Evolutionary conservation across 2,888 invertebrate species (phyloP).

Genomic region (Eubasilissa splendida): DNA sequence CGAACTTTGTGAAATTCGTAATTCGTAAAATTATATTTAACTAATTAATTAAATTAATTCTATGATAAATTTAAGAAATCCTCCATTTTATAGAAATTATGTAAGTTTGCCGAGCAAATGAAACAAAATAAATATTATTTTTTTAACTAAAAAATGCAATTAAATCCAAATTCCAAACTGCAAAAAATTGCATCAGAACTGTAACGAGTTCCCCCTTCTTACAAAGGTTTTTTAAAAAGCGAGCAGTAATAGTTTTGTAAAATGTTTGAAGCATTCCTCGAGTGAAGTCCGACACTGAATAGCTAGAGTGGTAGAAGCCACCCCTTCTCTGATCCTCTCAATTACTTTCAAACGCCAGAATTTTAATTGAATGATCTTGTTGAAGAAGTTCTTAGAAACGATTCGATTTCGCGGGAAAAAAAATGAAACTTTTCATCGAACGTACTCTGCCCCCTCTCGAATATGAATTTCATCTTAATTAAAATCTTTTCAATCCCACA

Average conservation of each 20-base stretch:
- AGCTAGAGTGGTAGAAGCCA: background rate
- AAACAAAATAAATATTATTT: too few relatives aligned
- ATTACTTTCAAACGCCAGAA: conserved; percentile 30
- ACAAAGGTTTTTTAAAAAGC: too few relatives aligned
- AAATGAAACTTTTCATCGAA: conserved; percentile 32
- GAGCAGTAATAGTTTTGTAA: too few relatives aligned
- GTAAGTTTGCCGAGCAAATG: too few relatives aligned
- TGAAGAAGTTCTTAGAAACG: conserved; percentile 7
- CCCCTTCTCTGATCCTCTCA: conserved; percentile 11
- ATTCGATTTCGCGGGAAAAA: conserved; percentile 1
- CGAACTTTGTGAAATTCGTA: too few relatives aligned
- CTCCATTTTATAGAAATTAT: too few relatives aligned
- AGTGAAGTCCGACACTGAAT: conserved; percentile 7
- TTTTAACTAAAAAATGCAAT: background rate
- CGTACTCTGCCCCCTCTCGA: background rate
- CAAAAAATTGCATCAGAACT: too few relatives aligned
- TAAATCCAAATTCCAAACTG: too few relatives aligned
- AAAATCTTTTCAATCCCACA: conserved; percentile 15
- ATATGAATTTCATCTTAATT: conserved; percentile 34
- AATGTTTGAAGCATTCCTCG: conserved; percentile 6
- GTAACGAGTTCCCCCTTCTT: too few relatives aligned
- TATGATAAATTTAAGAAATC: too few relatives aligned
- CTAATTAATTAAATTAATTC: too few relatives aligned
- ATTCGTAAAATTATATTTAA: too few relatives aligned
- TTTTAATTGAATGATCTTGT: conserved; percentile 40